Base-by-base conservation (phyloP, 2,113 vertebrate species). In the Hippocampus abdominalis region DNA sequence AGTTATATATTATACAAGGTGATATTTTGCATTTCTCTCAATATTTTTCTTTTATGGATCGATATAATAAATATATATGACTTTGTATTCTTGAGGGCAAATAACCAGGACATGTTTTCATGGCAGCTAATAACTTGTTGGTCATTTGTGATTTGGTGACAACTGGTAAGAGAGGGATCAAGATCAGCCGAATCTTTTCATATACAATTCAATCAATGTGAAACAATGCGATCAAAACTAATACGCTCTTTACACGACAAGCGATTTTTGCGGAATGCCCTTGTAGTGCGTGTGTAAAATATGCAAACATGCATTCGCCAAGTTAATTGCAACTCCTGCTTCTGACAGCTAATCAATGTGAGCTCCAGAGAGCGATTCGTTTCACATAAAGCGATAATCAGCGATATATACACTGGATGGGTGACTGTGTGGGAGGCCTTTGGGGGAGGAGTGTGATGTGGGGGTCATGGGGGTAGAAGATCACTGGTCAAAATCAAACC, bases 391-490 rank as follows among this genome's bases (percentile, higher is more conserved):
- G 53, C 48, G 68, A 81, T 70, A 49, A 78, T 62, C 65, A 49
- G 73, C 4, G 32, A 36, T 75, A 66, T 64, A 73, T 60, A 40
- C 62, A 66, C 16, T 72, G 11, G 1, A 64, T 20, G 15, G 27
- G 49, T 79, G 79, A 60, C 39, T 51, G 75, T 71, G 79, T 79
- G 62, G 56, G 71, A 57, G 46, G 64, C 36, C 9, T 56, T 56
- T 21, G 44, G 40, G 46, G 57, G 3, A n/a, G 49, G 53, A 1
- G 25, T 36, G 49, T 66, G 49, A 51, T 67, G 48, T 18, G 25
- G 40, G 32, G 48, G 42, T 62, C 67, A 63, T 1, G 3, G 63
- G 63, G 63, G 23, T 42, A 49, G 53, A 65, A 65, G 69, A 74
- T 69, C 68, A 74, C 36, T 27, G 64, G 49, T 81, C 66, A 64